Conservation (phyloP, 2,113 vertebrate species). For the Antechinus flavipes region DNA sequence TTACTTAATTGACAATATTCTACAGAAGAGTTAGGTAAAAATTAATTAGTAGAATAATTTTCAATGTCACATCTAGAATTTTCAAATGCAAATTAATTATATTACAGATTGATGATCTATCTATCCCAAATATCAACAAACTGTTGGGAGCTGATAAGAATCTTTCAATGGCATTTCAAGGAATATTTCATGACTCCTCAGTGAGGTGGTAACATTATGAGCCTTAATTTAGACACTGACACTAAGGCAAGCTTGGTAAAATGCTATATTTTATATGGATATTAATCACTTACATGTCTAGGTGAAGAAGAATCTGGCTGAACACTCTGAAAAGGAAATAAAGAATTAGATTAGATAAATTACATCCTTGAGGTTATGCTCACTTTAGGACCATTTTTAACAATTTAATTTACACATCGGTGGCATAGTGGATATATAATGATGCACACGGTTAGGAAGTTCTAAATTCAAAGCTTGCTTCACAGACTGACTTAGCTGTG, state of each 20-base stretch:
- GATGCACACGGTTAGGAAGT: neutral
- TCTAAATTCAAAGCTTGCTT: neutral
- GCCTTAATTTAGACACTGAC: slow-evolving; percentile 31
- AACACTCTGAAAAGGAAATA: slow-evolving; percentile 91
- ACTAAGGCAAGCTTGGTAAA: neutral
- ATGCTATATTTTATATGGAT: slow-evolving; percentile 18
- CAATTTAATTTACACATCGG: neutral
- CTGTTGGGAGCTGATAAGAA: neutral
- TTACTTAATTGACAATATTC: neutral
- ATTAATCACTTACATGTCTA: slow-evolving; percentile 92
- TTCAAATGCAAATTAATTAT: slow-evolving; percentile 16
- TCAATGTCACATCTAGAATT: slow-evolving; percentile 27
- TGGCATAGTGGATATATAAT: neutral
- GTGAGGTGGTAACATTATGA: slow-evolving; percentile 41
- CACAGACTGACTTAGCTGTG: neutral
- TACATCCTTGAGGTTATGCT: slow-evolving; percentile 16
- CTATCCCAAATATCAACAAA: neutral
- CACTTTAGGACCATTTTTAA: slow-evolving; percentile 52
- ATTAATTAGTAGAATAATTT: slow-evolving; percentile 20
- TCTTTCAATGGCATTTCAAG: neutral
- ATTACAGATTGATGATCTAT: slow-evolving; percentile 37
- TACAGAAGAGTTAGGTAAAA: neutral
- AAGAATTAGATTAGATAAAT: slow-evolving; percentile 31
- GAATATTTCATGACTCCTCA: neutral
- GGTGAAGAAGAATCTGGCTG: slow-evolving; percentile 99